Evolutionary conservation across 2,113 vertebrate genomes (phyloP).

Genomic region (Heloderma charlesbogerti): DNA sequence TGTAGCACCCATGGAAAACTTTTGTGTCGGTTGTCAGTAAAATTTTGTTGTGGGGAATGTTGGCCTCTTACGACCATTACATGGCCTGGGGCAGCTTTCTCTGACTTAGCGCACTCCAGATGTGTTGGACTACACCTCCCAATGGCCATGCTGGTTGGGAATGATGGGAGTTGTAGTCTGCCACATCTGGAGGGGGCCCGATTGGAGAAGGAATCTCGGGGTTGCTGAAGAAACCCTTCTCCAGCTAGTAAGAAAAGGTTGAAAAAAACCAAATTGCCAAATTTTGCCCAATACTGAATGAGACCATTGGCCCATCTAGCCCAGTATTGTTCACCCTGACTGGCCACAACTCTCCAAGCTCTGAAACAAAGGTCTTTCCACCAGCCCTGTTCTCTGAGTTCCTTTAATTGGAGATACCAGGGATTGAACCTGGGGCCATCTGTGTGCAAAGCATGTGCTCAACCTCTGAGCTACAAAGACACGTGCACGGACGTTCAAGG

Average conservation of each 20-base stretch:
- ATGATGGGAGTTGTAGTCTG: no score
- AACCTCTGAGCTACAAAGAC: no score
- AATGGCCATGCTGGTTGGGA: no score
- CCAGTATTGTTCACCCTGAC: no score
- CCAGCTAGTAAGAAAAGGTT: not conserved
- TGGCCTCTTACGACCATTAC: not conserved
- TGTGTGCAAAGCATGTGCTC: not conserved
- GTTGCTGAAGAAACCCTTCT: not conserved
- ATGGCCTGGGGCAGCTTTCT: not conserved
- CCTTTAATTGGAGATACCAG: not conserved
- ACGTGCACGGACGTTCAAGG: no score
- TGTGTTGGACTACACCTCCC: no score
- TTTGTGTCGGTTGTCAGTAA: not conserved
- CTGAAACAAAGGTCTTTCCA: no score
- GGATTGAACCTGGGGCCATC: not conserved
- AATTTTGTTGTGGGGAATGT: accelerated
- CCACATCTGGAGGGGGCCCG: no score
- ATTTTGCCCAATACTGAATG: not conserved
- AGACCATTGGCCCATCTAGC: no score
- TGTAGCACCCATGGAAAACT: not conserved
- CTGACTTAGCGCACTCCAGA: not conserved
- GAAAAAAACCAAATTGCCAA: not conserved
- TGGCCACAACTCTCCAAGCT: no score
- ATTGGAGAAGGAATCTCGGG: no score
- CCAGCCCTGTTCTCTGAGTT: not conserved